Base-by-base conservation (phyloP, 2,888 invertebrate genomes). In the Cataglyphis livida region DNA sequence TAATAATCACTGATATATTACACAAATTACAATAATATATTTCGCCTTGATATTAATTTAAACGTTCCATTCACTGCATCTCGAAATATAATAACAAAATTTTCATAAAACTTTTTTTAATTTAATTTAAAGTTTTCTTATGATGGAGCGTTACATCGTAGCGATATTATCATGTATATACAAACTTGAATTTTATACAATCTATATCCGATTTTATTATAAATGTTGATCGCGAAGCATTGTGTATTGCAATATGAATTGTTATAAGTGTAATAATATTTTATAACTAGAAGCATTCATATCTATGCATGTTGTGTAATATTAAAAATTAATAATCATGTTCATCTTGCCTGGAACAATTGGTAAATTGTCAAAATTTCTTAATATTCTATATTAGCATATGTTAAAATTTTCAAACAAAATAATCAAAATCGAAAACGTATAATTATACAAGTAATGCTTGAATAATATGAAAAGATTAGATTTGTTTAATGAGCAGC, bases 11-110 rank as follows among this genome's bases (percentile, higher is more conserved):
- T 51, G 78, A 85, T 64, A 81, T 54, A 83, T 28, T 78, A 32
- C 21, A 12, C 10, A 35, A 79, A 79, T 78, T 70, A 28, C 82
- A 84, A 59, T 85, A 87, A 87, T 88, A 83, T 83, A 83, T 84
- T 85, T 65, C 59, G 65, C 73, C 15, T 79, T 68, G 32, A 83
- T 82, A 71, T 88, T 79, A 68, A 68, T 64, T 54, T 66, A 61
- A 81, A 76, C 78, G 21, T 70, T 81, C n/a, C n/a, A 28, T 78
- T 68, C 6, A 75, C 64, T 83, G 66, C 76, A 78, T 71, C 18
- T 74, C 64, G 61, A 32, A 5, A 66, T 25, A 15, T 35, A 75
- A 48, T 75, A 32, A 51, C 12, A 15, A 66, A 44, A 10, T 15
- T 83, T 21, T 66, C 15, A n/a, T 59, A 66, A 74, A 35, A 4